Conservation (phyloP, 2,888 invertebrate genomes). For the Ischnura elegans region DNA sequence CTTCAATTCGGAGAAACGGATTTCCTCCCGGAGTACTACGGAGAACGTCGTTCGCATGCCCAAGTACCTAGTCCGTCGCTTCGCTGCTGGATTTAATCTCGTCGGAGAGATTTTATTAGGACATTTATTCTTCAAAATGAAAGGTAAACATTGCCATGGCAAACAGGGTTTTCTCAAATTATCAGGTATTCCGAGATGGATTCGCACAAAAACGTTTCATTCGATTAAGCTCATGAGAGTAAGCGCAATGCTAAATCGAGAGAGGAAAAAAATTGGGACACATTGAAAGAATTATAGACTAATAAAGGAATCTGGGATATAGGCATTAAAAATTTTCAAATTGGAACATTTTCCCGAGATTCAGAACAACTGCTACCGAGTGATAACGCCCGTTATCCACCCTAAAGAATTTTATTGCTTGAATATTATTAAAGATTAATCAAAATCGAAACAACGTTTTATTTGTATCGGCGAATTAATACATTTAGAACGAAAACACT, state of each 20-base stretch:
- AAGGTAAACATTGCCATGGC: neutral
- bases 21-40: neutral
- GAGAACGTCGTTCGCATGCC: neutral
- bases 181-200: neutral
- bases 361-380: neutral
- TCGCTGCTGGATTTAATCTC: neutral
- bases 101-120: neutral
- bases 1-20: neutral
- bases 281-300: neutral
- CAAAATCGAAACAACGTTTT: no score
- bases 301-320: neutral
- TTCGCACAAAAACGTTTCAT: neutral
- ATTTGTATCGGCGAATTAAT: no score
- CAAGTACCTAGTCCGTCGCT: neutral
- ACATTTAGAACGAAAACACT: no score
- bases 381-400: neutral
- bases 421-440: no score
- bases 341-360: neutral
- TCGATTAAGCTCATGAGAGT: neutral
- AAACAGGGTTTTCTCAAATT: neutral
- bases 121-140: neutral
- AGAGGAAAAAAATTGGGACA: no score
- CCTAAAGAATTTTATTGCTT: no score
- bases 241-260: no score
- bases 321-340: neutral